These are phyloP conservation scores for Saguinus midas DNA, from an alignment of 2,113 vertebrate species.

Conservation along the genomic window DNA sequence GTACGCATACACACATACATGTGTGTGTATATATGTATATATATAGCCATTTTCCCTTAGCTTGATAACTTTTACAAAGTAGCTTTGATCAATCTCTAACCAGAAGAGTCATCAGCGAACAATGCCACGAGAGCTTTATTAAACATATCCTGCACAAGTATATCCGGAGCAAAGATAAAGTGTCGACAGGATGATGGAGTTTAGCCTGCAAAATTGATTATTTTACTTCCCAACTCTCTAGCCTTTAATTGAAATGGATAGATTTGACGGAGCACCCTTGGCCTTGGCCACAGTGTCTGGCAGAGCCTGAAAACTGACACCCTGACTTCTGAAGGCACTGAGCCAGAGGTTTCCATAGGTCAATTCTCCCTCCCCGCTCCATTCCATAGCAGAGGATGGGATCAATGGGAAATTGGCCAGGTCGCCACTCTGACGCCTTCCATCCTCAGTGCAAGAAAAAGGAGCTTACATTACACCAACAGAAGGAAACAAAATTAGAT, in stretches of 20 bases:
- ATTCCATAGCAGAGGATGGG: slow-evolving; percentile 18
- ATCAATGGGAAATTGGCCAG: slow-evolving; percentile 65
- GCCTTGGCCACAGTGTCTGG: slow-evolving; percentile 64
- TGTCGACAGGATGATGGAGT: slow-evolving; percentile 79
- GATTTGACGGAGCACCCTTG: slow-evolving; percentile 72
- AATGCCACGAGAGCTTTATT: slow-evolving; percentile 59
- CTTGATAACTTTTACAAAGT: slow-evolving; percentile 53
- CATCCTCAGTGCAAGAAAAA: neutral
- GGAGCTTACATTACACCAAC: slow-evolving; percentile 30
- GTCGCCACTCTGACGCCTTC: slow-evolving; percentile 40
- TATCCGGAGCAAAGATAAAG: slow-evolving; percentile 76
- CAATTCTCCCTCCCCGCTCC: slow-evolving; percentile 2
- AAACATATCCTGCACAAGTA: slow-evolving; percentile 66
- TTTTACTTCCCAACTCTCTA: slow-evolving; percentile 75
- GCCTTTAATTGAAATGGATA: slow-evolving; percentile 80
- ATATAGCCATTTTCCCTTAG: slow-evolving; percentile 34
- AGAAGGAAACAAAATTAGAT: slow-evolving; percentile 35
- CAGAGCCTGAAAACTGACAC: slow-evolving; percentile 75
- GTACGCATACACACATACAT: accelerated
- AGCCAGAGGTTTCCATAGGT: slow-evolving; percentile 68
- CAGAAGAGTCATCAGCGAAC: slow-evolving; percentile 66
- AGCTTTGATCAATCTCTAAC: slow-evolving; percentile 66
- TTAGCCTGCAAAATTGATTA: slow-evolving; percentile 77
- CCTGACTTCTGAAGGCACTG: slow-evolving; percentile 47
- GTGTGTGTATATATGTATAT: neutral